These are phyloP conservation scores for Psilopsiagon aymara DNA, from an alignment of 2,113 vertebrate species.

Conservation along the genomic window DNA sequence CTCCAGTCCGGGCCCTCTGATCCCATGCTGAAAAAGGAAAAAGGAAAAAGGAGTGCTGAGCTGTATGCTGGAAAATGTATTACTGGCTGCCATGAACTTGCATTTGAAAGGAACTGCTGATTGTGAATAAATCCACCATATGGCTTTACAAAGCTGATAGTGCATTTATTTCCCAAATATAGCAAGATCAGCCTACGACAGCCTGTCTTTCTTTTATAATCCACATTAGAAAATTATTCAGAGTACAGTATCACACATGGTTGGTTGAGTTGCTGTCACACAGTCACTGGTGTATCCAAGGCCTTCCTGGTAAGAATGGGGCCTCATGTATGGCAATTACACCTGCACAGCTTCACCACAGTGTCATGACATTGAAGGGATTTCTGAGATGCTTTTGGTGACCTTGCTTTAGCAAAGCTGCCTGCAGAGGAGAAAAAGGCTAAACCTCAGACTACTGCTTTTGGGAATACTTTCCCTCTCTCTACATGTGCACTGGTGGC, in stretches of 20 bases:
- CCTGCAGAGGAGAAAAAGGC: not conserved
- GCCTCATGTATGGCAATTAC: not conserved
- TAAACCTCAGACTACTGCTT: not conserved
- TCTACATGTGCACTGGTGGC: not conserved
- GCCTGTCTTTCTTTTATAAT: constrained; percentile 56
- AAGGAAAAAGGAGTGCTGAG: constrained; percentile 20
- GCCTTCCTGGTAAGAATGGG: not conserved
- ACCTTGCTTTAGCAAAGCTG: not conserved
- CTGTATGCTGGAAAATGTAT: constrained; percentile 50
- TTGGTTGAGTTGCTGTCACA: not conserved
- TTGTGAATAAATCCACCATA: constrained; percentile 66
- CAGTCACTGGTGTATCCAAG: not conserved
- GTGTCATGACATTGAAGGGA: not conserved
- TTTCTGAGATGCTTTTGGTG: not conserved
- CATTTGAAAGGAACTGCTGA: constrained; percentile 66
- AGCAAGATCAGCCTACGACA: constrained; percentile 39
- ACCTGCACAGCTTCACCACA: not conserved
- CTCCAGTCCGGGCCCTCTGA: not conserved
- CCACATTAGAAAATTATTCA: constrained; percentile 31
- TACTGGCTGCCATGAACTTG: constrained; percentile 25
- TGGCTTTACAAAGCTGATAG: constrained; percentile 56
- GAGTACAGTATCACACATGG: not conserved
- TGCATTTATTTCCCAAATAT: constrained; percentile 57
- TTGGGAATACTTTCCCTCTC: accelerated
- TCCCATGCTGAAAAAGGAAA: not conserved